phyloP scores from a whole-genome alignment of 2,888 invertebrate species.

The Campoplex nolae region DNA sequence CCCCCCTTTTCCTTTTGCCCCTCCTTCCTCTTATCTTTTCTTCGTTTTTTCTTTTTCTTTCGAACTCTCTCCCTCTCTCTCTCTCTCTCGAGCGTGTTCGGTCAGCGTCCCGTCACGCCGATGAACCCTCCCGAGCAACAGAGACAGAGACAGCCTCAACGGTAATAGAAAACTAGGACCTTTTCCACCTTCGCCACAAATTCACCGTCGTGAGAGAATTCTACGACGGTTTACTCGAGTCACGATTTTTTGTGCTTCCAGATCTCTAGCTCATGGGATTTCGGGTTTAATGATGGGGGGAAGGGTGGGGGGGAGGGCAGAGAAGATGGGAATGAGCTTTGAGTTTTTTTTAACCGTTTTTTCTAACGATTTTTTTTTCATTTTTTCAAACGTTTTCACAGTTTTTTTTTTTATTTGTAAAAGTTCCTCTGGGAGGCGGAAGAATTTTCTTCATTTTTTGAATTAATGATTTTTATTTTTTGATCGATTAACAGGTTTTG shows the following conservation, averaged over 20 bases:
- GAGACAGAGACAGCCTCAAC: too few species aligned
- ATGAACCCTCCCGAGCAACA: constrained; percentile 25
- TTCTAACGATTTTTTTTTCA: not conserved
- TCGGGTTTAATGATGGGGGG: too few species aligned
- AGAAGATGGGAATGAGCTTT: not conserved
- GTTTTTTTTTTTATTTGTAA: not conserved
- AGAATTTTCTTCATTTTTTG: too few species aligned
- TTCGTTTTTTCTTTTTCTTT: not conserved
- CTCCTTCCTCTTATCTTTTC: not conserved
- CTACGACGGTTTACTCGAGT: not conserved
- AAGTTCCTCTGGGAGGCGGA: not conserved
- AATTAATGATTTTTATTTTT: too few species aligned
- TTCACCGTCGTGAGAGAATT: not conserved
- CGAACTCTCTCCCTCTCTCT: not conserved
- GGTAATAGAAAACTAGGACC: constrained; percentile 14
- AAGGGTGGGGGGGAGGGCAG: too few species aligned
- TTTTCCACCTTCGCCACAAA: constrained; percentile 2
- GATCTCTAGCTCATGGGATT: not conserved
- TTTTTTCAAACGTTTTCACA: not conserved
- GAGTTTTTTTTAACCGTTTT: not conserved
- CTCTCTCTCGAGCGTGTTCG: constrained; percentile 29
- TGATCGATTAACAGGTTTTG: too few species aligned
- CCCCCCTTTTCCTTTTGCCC: not conserved
- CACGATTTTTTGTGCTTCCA: constrained; percentile 3
- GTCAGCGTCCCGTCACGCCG: constrained; percentile 56